Evolutionary conservation across 2,888 invertebrate species (phyloP).

Genomic region (Lordiphosa fenestrarum): DNA sequence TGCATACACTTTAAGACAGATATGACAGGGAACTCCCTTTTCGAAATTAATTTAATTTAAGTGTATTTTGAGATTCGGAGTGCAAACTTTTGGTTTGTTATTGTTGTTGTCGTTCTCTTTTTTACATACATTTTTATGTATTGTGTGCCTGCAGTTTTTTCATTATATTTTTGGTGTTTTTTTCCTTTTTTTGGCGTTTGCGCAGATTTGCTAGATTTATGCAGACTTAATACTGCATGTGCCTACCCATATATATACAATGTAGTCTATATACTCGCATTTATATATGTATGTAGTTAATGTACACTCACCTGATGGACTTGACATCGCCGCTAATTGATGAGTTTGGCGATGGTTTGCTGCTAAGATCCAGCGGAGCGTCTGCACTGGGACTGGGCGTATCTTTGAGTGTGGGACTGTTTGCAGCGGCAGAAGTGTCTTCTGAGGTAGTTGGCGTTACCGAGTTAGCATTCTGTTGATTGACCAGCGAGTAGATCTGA

Average conservation of each 20-base stretch:
- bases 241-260: conserved; percentile 17
- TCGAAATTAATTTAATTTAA: too few relatives aligned
- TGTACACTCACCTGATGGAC: conserved; percentile 83
- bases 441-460: conserved; percentile 80
- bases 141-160: conserved; percentile 24
- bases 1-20: too few relatives aligned
- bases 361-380: conserved; percentile 90
- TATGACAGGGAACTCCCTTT: too few relatives aligned
- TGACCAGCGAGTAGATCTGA: conserved; percentile 59
- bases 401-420: conserved; percentile 80
- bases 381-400: conserved; percentile 81
- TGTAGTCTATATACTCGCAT: conserved; percentile 1
- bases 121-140: conserved; percentile 29
- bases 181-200: conserved; percentile 54
- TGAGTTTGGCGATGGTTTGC: conserved; percentile 84
- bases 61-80: too few relatives aligned
- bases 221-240: conserved; percentile 17
- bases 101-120: conserved; percentile 20
- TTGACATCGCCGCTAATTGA: conserved; percentile 81
- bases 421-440: conserved; percentile 75
- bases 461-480: conserved; percentile 70
- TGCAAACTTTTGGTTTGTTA: conserved; percentile 12
- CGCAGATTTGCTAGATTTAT: conserved; percentile 45
- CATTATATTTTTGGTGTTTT: conserved; percentile 20
- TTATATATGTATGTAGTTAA: background rate